phyloP scores from a whole-genome alignment of 2,113 vertebrate genomes.

The Zapornia atra region DNA sequence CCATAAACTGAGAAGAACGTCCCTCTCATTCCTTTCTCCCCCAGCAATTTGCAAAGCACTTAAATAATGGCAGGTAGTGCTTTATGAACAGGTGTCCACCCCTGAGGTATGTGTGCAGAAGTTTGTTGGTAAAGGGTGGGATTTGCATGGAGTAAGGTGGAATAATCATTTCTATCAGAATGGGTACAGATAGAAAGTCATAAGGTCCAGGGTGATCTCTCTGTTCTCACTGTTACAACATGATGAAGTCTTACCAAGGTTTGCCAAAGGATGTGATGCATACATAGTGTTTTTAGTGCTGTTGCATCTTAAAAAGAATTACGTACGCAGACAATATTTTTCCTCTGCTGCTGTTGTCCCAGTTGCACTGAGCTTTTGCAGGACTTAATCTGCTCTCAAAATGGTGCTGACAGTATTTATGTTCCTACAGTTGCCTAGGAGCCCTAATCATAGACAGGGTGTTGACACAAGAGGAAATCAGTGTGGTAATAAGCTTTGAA shows the following conservation, averaged over 20 bases:
- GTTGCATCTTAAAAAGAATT: not conserved
- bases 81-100: not conserved
- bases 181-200: not conserved
- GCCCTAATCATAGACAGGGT: not conserved
- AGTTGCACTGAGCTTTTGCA: not conserved
- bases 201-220: not conserved
- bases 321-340: not conserved
- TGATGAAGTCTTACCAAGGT: not conserved
- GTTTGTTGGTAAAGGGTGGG: not conserved
- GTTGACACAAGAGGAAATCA: not conserved
- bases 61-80: not conserved
- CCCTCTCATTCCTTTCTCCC: not conserved
- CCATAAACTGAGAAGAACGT: not conserved
- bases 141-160: not conserved
- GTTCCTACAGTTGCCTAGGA: not conserved
- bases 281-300: not conserved
- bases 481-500: not conserved
- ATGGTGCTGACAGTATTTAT: not conserved
- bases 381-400: not conserved
- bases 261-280: not conserved
- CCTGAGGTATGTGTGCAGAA: not conserved
- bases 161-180: not conserved
- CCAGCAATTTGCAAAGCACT: not conserved
- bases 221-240: not conserved
- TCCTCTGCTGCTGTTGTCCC: not conserved